Conservation (phyloP, 2,113 vertebrate species). For the Oceanodroma tethys region DNA sequence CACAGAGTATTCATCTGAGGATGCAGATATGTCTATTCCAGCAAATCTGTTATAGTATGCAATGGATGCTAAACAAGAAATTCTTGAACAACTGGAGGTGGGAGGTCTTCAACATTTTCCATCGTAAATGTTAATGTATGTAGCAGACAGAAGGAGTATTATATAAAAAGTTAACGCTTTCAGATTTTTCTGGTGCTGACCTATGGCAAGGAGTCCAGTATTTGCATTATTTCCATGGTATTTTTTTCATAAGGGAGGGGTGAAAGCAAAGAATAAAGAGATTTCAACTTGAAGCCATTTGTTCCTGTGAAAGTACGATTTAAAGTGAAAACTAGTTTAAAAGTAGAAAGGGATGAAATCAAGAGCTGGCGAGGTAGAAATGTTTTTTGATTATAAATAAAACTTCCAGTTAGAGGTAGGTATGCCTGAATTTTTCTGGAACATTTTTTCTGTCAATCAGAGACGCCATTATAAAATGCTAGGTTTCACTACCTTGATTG, state of each 20-base stretch:
- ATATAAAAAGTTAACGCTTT: constrained; percentile 9
- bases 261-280: not conserved
- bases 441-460: not conserved
- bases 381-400: not conserved
- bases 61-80: constrained; percentile 22
- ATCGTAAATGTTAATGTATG: constrained; percentile 37
- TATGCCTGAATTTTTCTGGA: not conserved
- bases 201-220: not conserved
- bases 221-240: constrained; percentile 3
- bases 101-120: constrained; percentile 26
- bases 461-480: not conserved
- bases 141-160: constrained; percentile 50
- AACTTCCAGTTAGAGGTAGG: not conserved
- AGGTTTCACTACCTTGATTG: not conserved
- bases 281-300: not conserved
- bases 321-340: not conserved
- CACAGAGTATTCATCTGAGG: not conserved
- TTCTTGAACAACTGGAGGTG: constrained; percentile 42
- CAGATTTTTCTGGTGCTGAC: constrained; percentile 43
- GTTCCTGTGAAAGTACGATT: not conserved
- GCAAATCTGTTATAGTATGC: not conserved
- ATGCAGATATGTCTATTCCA: not conserved
- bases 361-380: not conserved
- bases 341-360: not conserved
- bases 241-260: not conserved